Base-by-base conservation (phyloP, 2,888 invertebrate genomes). In the Nomada fabriciana region DNA sequence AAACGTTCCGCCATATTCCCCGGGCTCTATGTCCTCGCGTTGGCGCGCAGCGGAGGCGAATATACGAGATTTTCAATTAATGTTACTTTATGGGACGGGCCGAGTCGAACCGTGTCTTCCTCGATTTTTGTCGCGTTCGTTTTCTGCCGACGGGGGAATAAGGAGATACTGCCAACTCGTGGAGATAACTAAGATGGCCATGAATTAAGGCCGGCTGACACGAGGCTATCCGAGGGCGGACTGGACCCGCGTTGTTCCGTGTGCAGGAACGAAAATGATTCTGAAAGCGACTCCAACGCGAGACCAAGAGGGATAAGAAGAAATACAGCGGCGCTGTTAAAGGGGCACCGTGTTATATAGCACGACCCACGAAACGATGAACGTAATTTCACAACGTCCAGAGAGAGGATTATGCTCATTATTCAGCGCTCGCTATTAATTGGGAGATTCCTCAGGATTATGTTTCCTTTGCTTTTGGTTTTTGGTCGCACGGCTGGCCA, bases 131-230 rank as follows among this genome's bases (percentile, higher is more conserved):
- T 57, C 64, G 18, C 63, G 76, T 76, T 80, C 73, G 57, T 83
- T 77, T 70, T 79, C 73, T 81, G 42, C 55, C 52, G 67, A 5
- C 55, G 42, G 47, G 20, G 73, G 69, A 78, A 80, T 74, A 79
- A 74, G 82, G 50, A 84, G 82, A 82, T 77, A 82, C 79, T 23
- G 78, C 64, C 57, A 67, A 74, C 71, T 82, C 70, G 71, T 52
- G 53, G 76, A 88, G 86, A 84, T 88, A 86, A 87, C 86, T 87
- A 86, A 88, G 81, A 86, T 69, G 82, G 82, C 77, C 86, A 88
- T 87, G 88, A 87, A 87, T 87, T 87, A 88, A 87, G 67, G 53
- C 47, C n/a, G 76, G 18, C 81, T 81, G 87, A 88, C 86, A 64
- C 71, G 74, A 76, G 67, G 69, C 53, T 55, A 75, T 86, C 73